Evolutionary conservation across 1,140 invertebrate genomes (phyloP), one percentile per base, ranked within the genome.

Genomic region (Aethina tumida): DNA sequence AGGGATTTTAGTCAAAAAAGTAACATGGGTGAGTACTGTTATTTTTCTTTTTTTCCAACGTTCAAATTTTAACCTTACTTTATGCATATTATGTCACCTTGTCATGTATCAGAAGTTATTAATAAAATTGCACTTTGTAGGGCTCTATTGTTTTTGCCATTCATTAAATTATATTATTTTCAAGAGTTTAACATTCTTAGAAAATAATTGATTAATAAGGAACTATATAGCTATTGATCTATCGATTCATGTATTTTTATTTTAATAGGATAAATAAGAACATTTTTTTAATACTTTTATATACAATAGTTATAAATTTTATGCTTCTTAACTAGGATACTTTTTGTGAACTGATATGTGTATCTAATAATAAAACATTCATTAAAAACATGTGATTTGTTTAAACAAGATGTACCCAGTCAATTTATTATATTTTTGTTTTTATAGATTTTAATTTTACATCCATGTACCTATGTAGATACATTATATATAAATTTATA

Each of bases 11-110:
- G 7, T 24, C 9, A 35, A 32, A 34, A 28, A 14, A 42, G 12
- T 32, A 34, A 34, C 17, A 29, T 44, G 36, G 32, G 33, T 37
- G 39, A 42, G 22, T 47, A 20, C 21, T 42, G 32, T 26, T 26
- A 10, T 47, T 32, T 15, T 26, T 36, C 25, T 19, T 29, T 28
- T 34, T 43, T 18, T 41, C 16, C 37, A 34, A 35, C 26, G 22
- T 41, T 31, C 39, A 34, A 43, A 13, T 27, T 22, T 39, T 48
- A 41, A 45, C 34, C 6, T 14, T 19, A 6, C 9, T 15, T 12
- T 5, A 13, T 22, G 28, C 24, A 34, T 33, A 22, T 49, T 37
- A 43, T 39, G 24, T 43, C 28, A 43, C 37, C 29, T 37, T 26
- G 14, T 5, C 17, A 19, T 40, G 13, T 33, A 20, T 33, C 17